Evolutionary conservation across 2,888 invertebrate species (phyloP).

Genomic region (Pterostichus niger): DNA sequence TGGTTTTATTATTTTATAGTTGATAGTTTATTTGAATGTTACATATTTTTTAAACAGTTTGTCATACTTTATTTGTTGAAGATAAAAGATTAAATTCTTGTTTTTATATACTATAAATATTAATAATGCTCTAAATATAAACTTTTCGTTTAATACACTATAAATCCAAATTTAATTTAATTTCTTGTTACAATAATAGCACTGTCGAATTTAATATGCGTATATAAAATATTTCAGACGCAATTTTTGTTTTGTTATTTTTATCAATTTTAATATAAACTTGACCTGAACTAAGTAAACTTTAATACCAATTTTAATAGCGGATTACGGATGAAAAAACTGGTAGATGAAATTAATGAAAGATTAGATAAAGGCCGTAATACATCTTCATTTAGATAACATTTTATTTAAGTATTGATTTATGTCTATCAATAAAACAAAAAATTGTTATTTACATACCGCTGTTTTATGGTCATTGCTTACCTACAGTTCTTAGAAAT

Average conservation of each 20-base stretch:
- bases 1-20: not conserved
- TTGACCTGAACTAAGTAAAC: slow-evolving; percentile 17
- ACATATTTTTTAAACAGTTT: not conserved
- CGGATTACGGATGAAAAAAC: not conserved
- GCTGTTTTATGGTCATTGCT: no score
- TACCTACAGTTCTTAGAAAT: no score
- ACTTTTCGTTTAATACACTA: not conserved
- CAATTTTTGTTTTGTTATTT: not conserved
- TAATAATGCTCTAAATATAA: no score
- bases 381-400: no score
- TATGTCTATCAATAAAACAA: no score
- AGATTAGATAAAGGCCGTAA: slow-evolving; percentile 14
- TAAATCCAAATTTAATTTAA: no score
- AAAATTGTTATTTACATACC: no score
- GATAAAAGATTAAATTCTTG: slow-evolving; percentile 4
- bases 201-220: no score
- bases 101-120: not conserved
- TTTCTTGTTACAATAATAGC: no score
- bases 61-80: not conserved
- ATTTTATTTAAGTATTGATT: no score
- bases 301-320: slow-evolving; percentile 14
- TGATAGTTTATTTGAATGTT: not conserved
- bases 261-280: slow-evolving; percentile 2
- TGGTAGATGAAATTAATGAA: not conserved
- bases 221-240: not conserved